Percentiles rank a stretch among this genome's conserved stretches.
These are phyloP conservation scores for Parasteatoda tepidariorum DNA, from an alignment of 1,140 invertebrate genomes.

Conservation along the genomic window DNA sequence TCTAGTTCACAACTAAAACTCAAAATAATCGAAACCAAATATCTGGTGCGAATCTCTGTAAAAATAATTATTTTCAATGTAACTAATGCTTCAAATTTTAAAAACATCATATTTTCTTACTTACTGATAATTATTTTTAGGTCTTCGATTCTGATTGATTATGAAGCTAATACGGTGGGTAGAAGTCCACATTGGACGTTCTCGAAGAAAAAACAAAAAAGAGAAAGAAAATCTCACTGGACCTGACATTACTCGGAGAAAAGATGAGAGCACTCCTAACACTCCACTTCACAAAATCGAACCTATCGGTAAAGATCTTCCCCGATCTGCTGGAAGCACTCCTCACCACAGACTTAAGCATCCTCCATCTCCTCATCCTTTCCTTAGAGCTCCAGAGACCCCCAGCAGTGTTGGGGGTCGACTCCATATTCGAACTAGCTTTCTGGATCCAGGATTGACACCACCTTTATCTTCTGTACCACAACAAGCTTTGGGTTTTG, in stretches of 20 bases:
- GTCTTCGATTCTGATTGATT: not conserved
- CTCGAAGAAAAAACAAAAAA: constrained; percentile 49
- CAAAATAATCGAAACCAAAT: no score
- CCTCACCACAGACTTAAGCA: constrained; percentile 31
- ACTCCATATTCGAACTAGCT: constrained; percentile 43
- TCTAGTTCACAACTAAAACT: no score
- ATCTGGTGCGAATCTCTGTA: no score
- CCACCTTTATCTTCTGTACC: not conserved
- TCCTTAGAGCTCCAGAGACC: constrained; percentile 17
- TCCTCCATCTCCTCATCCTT: constrained; percentile 34
- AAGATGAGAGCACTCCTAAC: constrained; percentile 32
- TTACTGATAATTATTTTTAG: not conserved
- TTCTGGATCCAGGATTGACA: constrained; percentile 23
- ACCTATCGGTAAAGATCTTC: constrained; percentile 40
- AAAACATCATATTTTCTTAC: no score
- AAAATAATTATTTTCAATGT: no score
- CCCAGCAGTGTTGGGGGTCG: not conserved
- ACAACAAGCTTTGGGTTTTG: constrained; percentile 11
- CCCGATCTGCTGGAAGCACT: constrained; percentile 34
- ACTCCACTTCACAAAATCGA: constrained; percentile 41
- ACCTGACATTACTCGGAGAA: not conserved
- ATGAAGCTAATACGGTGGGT: constrained; percentile 61
- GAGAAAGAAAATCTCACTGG: constrained; percentile 24
- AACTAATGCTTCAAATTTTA: no score
- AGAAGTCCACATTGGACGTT: constrained; percentile 59